These are phyloP conservation scores for Drosophila persimilis DNA, from an alignment of 1,140 invertebrate species.

Conservation along the genomic window DNA sequence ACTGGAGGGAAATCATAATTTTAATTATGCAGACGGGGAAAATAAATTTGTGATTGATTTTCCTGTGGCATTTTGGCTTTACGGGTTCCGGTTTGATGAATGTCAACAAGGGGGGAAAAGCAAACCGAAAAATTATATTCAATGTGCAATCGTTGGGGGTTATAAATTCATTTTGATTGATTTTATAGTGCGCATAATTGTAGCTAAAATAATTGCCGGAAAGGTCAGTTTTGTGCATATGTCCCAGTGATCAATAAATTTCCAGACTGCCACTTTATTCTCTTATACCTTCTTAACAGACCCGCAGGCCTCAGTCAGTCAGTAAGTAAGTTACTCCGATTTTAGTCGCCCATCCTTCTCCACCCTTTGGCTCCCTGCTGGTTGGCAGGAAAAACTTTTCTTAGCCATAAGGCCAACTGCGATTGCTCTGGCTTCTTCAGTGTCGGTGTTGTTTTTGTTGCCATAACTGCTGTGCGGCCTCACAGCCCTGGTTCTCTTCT, in stretches of 20 bases:
- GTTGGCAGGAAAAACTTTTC: slow-evolving; percentile 43
- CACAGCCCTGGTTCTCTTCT: background rate
- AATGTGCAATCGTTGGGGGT: background rate
- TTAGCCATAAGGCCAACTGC: slow-evolving; percentile 40
- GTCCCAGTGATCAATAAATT: too few relatives aligned
- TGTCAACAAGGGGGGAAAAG: slow-evolving; percentile 7
- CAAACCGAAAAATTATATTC: background rate
- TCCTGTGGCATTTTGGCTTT: slow-evolving; percentile 4
- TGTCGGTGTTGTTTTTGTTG: slow-evolving; percentile 48
- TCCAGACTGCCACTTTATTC: background rate
- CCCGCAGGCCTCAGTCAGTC: slow-evolving; percentile 33
- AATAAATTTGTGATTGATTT: slow-evolving; percentile 60
- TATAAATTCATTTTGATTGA: background rate
- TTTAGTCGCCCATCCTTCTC: slow-evolving; percentile 13
- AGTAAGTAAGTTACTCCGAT: slow-evolving; percentile 52
- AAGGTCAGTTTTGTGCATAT: too few relatives aligned
- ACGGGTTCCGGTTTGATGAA: slow-evolving; percentile 24
- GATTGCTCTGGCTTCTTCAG: slow-evolving; percentile 46
- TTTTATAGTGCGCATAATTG: background rate
- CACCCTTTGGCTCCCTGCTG: background rate
- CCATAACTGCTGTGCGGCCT: slow-evolving; percentile 33
- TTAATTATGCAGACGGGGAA: slow-evolving; percentile 57
- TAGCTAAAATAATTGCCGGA: background rate
- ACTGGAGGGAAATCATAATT: slow-evolving; percentile 44
- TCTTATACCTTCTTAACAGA: slow-evolving; percentile 23